Evolutionary conservation across 1,140 invertebrate species (phyloP).

Genomic region (Stratiolaelaps scimitus): DNA sequence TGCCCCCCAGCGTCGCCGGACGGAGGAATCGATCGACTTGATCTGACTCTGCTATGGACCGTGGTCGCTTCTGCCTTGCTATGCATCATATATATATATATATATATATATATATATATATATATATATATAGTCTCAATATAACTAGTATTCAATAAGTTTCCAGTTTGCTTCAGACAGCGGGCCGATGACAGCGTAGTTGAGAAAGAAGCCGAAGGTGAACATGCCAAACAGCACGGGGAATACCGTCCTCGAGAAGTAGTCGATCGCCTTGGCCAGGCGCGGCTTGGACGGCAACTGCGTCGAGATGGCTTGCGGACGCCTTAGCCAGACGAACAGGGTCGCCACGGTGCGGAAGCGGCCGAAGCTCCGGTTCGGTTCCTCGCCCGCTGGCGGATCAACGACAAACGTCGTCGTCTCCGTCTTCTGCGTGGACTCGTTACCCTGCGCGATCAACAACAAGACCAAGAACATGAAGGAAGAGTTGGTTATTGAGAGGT

Average conservation of each 20-base stretch:
- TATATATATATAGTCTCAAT: too few relatives aligned
- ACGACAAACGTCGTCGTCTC: constrained; percentile 24
- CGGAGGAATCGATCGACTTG: not conserved
- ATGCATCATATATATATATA: too few relatives aligned
- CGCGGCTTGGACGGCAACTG: constrained; percentile 63
- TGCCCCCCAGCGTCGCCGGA: too few relatives aligned
- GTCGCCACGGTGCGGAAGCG: constrained; percentile 34
- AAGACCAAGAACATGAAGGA: too few relatives aligned
- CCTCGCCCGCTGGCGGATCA: constrained; percentile 11
- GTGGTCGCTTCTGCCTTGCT: not conserved
- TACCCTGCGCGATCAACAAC: constrained; percentile 13
- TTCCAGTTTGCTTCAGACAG: constrained; percentile 35
- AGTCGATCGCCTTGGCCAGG: constrained; percentile 83
- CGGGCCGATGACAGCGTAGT: constrained; percentile 47
- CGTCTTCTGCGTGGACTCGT: constrained; percentile 29
- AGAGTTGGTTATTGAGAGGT: too few relatives aligned
- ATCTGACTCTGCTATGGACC: not conserved
- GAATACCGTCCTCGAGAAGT: constrained; percentile 79
- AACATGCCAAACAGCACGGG: constrained; percentile 79
- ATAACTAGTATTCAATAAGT: constrained; percentile 31
- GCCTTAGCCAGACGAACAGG: constrained; percentile 36
- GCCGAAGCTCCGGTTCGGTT: constrained; percentile 3
- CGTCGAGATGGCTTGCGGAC: constrained; percentile 52
- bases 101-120: not conserved
- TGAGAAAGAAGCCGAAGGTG: constrained; percentile 83